A percentile compares a stretch with the other conserved stretches of the same genome.
Conservation (phyloP, 2,797 vertebrate species). For the Melanotaenia maccullochi region DNA sequence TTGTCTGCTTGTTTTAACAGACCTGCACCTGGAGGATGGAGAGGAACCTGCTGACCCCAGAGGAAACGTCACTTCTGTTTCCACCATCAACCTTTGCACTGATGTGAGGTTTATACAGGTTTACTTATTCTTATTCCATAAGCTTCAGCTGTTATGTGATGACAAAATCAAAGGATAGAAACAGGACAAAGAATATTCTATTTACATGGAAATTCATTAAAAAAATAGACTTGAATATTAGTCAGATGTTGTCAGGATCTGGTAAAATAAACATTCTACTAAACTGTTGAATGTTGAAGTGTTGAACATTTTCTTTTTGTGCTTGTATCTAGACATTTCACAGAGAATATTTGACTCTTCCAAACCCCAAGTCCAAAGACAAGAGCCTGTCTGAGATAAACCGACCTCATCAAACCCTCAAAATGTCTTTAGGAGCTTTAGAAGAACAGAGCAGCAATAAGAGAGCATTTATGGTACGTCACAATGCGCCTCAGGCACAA, state of each 20-base stretch:
- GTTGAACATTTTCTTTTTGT: slow-evolving; percentile 13
- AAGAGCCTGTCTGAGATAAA: slow-evolving; percentile 67
- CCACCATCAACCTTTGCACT: slow-evolving; percentile 87
- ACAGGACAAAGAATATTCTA: not conserved
- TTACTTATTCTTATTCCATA: not conserved
- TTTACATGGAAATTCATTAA: not conserved
- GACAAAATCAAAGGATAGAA: not conserved
- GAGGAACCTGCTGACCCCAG: slow-evolving; percentile 77
- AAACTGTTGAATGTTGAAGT: too few species aligned
- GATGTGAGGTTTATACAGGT: slow-evolving; percentile 81
- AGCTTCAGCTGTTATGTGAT: not conserved
- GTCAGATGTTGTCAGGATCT: too few species aligned
- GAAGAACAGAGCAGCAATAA: slow-evolving; percentile 73
- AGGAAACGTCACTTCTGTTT: slow-evolving; percentile 84
- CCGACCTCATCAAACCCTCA: slow-evolving; percentile 79
- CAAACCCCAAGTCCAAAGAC: slow-evolving; percentile 85
- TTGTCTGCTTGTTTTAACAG: slow-evolving; percentile 66
- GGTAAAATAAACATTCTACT: too few species aligned
- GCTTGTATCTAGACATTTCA: slow-evolving; percentile 82
- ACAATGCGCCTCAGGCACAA: not conserved
- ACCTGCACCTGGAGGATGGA: slow-evolving; percentile 82
- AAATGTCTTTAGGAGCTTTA: slow-evolving; percentile 72
- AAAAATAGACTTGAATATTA: too few species aligned
- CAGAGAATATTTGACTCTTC: slow-evolving; percentile 91
- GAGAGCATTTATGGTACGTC: slow-evolving; percentile 81